A percentile compares a stretch with the other conserved stretches of the same genome.
Conservation (phyloP, 2,113 vertebrate species). For the Pitta sordida region DNA sequence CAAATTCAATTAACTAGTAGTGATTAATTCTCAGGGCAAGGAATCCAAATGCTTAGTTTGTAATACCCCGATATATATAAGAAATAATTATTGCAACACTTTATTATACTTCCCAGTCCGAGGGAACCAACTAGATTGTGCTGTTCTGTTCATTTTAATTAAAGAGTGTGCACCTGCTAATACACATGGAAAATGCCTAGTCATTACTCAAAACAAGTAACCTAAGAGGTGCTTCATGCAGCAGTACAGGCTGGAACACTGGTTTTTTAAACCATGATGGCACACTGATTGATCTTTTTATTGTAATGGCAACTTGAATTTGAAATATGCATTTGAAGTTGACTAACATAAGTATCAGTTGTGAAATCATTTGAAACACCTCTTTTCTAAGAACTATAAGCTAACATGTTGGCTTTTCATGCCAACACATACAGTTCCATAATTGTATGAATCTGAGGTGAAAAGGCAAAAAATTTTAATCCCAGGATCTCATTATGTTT, state of each 20-base stretch:
- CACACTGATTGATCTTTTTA: background rate
- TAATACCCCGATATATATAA: background rate
- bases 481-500: background rate
- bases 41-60: background rate
- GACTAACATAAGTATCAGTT: background rate
- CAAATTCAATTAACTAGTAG: conserved; percentile 31
- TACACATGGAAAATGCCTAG: background rate
- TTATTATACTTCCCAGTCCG: background rate
- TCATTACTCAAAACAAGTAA: background rate
- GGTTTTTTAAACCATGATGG: background rate
- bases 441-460: background rate
- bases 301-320: background rate
- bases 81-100: background rate
- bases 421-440: background rate
- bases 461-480: background rate
- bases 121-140: too few species aligned
- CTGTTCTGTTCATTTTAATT: background rate
- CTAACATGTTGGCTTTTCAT: background rate
- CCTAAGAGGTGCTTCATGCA: background rate
- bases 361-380: background rate
- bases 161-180: background rate
- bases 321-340: background rate
- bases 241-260: background rate
- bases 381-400: background rate
- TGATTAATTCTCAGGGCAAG: conserved; percentile 36